Evolutionary conservation across 1,140 invertebrate species (phyloP).

Genomic region (Geopemphigus sp.): DNA sequence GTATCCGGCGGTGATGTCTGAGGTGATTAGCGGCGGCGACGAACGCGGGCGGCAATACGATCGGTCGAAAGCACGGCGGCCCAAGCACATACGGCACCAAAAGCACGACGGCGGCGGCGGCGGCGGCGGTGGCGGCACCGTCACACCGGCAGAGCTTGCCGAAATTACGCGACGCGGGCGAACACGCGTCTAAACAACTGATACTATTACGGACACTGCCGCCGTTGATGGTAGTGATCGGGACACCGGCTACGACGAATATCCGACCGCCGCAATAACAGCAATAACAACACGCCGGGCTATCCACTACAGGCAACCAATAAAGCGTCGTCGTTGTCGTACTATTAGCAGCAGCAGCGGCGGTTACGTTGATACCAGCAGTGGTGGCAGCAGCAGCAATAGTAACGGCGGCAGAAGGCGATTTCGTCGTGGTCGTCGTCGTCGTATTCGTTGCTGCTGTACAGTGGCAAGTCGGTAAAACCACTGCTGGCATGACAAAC

Average conservation of each 20-base stretch:
- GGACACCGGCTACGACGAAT: background rate
- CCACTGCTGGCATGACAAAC: conserved; percentile 49
- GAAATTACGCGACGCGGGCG: conserved; percentile 8
- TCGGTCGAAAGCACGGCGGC: conserved; percentile 41
- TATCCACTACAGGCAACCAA: conserved; percentile 44
- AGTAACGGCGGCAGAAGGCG: background rate
- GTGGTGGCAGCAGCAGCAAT: background rate
- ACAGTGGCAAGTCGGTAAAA: conserved; percentile 39
- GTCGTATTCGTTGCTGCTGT: conserved; percentile 32
- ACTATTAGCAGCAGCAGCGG: background rate
- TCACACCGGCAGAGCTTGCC: background rate
- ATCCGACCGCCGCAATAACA: conserved; percentile 29
- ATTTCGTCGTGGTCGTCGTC: conserved; percentile 1
- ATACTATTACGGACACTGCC: background rate
- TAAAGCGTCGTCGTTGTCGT: conserved; percentile 3
- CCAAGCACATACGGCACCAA: conserved; percentile 40
- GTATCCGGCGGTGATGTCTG: conserved; percentile 12
- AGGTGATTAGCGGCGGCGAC: conserved; percentile 24
- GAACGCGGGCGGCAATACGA: conserved; percentile 40
- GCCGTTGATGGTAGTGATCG: background rate
- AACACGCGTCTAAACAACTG: conserved; percentile 20
- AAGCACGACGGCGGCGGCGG: conserved; percentile 28
- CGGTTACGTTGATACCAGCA: conserved; percentile 1
- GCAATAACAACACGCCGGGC: conserved; percentile 12
- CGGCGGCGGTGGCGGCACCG: background rate